These are phyloP conservation scores for Cheilosia soror DNA, from an alignment of 2,888 invertebrate species.

Conservation along the genomic window DNA sequence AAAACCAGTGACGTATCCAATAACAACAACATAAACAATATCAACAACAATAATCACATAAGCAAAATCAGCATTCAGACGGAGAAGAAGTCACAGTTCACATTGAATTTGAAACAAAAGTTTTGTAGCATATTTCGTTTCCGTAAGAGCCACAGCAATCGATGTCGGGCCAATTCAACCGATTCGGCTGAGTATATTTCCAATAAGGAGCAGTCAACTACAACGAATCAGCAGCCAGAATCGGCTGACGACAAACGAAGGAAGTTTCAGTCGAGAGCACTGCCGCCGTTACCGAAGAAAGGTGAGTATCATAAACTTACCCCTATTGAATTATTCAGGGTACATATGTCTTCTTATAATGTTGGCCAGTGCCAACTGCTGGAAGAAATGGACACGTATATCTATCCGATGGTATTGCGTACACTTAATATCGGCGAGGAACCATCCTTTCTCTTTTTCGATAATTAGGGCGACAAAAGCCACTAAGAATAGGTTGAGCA, in stretches of 20 bases:
- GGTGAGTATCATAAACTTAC: constrained; percentile 78
- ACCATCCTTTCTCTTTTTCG: too few species aligned
- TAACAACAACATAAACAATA: constrained; percentile 77
- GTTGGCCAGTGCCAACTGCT: too few species aligned
- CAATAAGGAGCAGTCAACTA: constrained; percentile 74
- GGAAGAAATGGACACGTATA: too few species aligned
- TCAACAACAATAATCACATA: constrained; percentile 76
- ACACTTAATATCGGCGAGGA: too few species aligned
- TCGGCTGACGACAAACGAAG: constrained; percentile 80
- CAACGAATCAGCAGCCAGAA: constrained; percentile 69
- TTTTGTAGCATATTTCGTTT: constrained; percentile 94
- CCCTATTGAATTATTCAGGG: too few species aligned
- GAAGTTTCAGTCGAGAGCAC: constrained; percentile 87
- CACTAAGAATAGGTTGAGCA: too few species aligned
- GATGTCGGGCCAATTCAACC: constrained; percentile 79
- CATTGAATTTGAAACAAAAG: constrained; percentile 91
- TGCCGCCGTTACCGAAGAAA: constrained; percentile 87
- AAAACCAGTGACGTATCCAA: constrained; percentile 76
- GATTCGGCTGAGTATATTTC: constrained; percentile 76
- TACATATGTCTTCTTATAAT: too few species aligned
- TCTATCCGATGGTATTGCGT: too few species aligned
- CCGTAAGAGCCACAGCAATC: constrained; percentile 83
- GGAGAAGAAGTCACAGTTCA: constrained; percentile 89
- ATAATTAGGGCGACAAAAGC: too few species aligned
- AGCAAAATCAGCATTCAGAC: constrained; percentile 79